phyloP scores from a whole-genome alignment of 2,113 vertebrate species.

The Ictalurus furcatus region DNA sequence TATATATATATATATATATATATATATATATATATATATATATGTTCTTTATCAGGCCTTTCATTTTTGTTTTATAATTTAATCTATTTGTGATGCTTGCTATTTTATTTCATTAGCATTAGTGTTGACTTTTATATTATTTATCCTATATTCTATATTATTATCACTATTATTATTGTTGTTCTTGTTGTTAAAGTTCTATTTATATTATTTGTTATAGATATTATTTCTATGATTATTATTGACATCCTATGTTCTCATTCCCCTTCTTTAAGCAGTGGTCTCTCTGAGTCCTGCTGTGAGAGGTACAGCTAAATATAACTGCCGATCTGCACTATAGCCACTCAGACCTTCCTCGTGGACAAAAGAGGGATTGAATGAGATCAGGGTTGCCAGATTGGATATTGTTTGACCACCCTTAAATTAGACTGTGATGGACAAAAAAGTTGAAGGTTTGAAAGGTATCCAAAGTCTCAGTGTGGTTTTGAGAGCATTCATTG shows the following conservation, averaged over 20 bases:
- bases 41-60: background rate
- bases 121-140: background rate
- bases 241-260: background rate
- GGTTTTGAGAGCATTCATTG: background rate
- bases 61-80: background rate
- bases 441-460: background rate
- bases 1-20: no score
- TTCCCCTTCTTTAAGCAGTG: background rate
- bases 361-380: constrained; percentile 2
- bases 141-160: background rate
- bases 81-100: background rate
- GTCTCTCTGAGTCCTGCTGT: constrained; percentile 8
- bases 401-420: background rate
- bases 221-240: background rate
- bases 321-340: constrained; percentile 26
- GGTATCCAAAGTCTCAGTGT: background rate
- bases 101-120: background rate
- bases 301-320: constrained; percentile 53
- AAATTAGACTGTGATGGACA: no score
- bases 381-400: constrained; percentile 8
- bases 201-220: background rate
- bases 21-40: no score
- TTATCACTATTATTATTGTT: background rate
- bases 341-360: constrained; percentile 31
- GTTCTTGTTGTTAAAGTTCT: background rate